These are phyloP conservation scores for Chloroceryle aenea DNA, from an alignment of 2,113 vertebrate genomes.

Conservation along the genomic window DNA sequence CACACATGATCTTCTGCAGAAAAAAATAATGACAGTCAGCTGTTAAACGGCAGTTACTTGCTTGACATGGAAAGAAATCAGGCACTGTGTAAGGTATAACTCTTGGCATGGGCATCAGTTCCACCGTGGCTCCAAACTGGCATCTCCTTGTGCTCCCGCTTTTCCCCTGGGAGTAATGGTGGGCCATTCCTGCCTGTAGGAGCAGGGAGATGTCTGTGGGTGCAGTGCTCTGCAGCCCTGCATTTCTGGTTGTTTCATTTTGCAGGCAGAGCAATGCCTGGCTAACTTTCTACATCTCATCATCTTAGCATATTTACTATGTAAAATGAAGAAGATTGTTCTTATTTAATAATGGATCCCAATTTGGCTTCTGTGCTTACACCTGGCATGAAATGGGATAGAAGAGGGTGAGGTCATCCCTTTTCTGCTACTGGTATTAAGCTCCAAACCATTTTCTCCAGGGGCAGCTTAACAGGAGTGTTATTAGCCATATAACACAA, in stretches of 20 bases:
- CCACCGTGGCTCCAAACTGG: neutral
- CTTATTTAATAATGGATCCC: neutral
- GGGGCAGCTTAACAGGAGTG: neutral
- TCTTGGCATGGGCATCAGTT: neutral
- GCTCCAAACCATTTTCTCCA: neutral
- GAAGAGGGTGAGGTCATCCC: neutral
- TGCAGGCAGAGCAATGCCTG: neutral
- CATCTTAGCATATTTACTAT: neutral
- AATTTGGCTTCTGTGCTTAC: neutral
- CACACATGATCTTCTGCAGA: neutral
- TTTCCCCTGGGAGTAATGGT: neutral
- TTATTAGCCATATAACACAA: neutral
- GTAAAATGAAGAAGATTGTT: neutral
- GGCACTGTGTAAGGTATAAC: neutral
- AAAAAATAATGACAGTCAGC: neutral
- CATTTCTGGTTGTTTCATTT: neutral
- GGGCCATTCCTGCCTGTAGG: accelerated
- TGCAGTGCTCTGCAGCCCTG: neutral
- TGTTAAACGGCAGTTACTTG: neutral
- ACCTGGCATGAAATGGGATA: neutral
- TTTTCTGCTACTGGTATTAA: neutral
- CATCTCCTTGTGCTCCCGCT: neutral
- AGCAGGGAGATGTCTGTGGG: accelerated
- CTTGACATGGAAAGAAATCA: neutral
- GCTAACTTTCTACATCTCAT: neutral